phyloP scores from a whole-genome alignment of 2,888 invertebrate species.

The Cotesia congregata region DNA sequence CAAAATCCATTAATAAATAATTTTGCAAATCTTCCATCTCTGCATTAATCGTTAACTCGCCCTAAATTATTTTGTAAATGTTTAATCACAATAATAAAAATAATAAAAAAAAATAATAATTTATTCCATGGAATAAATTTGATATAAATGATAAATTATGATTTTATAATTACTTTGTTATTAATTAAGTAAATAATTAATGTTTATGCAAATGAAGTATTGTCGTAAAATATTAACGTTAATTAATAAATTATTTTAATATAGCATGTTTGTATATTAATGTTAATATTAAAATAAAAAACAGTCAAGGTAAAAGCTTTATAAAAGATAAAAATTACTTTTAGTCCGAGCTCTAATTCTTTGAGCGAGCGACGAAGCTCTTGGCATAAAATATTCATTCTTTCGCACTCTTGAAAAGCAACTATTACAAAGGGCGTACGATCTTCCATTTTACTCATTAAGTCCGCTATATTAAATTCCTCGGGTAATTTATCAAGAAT shows the following conservation, averaged over 20 bases:
- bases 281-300: too few species aligned
- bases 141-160: too few species aligned
- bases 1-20: conserved; percentile 88
- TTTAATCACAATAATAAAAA: background rate
- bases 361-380: conserved; percentile 86
- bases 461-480: conserved; percentile 87
- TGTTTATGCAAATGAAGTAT: too few species aligned
- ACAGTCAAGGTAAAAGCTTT: background rate
- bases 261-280: too few species aligned
- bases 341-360: conserved; percentile 90
- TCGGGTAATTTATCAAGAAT: conserved; percentile 90
- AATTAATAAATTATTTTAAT: too few species aligned
- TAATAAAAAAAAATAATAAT: background rate
- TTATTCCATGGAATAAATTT: background rate
- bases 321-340: conserved; percentile 72
- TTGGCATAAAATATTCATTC: conserved; percentile 90
- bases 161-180: too few species aligned
- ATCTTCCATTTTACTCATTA: conserved; percentile 89
- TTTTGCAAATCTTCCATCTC: conserved; percentile 92
- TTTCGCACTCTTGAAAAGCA: conserved; percentile 93
- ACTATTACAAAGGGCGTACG: conserved; percentile 93
- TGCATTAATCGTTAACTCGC: conserved; percentile 92
- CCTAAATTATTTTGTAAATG: conserved; percentile 71
- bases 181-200: too few species aligned
- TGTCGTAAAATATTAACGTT: too few species aligned